Evolutionary conservation across 2,113 vertebrate genomes (phyloP).

Genomic region (Mesitornis unicolor): DNA sequence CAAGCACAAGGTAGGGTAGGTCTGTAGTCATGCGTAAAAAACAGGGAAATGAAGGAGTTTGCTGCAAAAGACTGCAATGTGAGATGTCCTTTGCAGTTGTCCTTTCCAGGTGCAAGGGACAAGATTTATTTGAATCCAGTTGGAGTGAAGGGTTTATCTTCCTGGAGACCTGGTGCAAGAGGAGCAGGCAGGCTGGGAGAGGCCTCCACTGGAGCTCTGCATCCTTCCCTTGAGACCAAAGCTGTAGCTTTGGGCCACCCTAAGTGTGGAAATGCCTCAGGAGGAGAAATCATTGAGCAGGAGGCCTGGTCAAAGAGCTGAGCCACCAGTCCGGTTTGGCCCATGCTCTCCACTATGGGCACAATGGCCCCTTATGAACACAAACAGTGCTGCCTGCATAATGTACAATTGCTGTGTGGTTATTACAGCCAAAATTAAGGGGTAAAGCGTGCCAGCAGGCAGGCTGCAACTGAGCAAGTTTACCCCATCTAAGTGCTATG

Average conservation of each 20-base stretch:
- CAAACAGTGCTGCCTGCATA: background rate
- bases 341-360: background rate
- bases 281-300: background rate
- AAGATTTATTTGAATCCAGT: background rate
- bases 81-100: background rate
- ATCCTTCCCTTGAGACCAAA: background rate
- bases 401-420: fast-evolving
- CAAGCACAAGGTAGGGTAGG: background rate
- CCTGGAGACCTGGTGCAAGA: background rate
- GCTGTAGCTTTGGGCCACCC: background rate
- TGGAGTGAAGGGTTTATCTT: too few species aligned
- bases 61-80: background rate
- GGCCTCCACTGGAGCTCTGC: background rate
- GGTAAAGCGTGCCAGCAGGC: background rate
- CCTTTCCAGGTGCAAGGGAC: background rate
- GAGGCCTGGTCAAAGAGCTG: background rate
- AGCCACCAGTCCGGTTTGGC: background rate
- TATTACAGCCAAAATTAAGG: background rate
- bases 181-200: background rate
- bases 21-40: background rate
- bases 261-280: background rate
- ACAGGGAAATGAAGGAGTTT: background rate
- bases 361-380: background rate
- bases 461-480: fast-evolving
- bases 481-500: fast-evolving